These are phyloP conservation scores for Sisor rabdophorus DNA, from an alignment of 2,113 vertebrate genomes.

Conservation along the genomic window DNA sequence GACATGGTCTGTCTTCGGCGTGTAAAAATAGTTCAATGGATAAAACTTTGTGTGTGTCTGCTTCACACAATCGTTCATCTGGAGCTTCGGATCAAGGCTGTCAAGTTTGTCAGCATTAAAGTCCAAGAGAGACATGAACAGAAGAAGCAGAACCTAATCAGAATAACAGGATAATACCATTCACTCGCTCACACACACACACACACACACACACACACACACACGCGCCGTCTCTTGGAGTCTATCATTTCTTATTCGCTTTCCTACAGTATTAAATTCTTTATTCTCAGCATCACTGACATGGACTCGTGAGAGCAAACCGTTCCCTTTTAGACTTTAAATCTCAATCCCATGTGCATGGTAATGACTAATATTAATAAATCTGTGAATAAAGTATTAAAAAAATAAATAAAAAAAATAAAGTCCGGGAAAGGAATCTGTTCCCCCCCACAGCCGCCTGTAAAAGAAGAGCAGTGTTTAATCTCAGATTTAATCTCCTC, in stretches of 20 bases:
- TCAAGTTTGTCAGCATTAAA: constrained; percentile 40
- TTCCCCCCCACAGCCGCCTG: neutral
- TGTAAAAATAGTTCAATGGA: constrained; percentile 41
- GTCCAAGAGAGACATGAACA: constrained; percentile 24
- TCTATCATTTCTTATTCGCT: constrained; percentile 9
- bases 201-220: constrained; percentile 11
- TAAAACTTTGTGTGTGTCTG: constrained; percentile 36
- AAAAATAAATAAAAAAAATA: too few species aligned
- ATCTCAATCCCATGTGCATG: constrained; percentile 10
- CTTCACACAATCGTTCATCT: constrained; percentile 26
- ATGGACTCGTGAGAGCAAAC: constrained; percentile 9
- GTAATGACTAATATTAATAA: neutral
- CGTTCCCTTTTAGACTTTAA: neutral
- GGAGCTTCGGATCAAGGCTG: constrained; percentile 38
- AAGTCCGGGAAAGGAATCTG: neutral
- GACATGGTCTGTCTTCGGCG: constrained; percentile 42
- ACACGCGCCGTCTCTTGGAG: neutral
- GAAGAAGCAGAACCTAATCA: constrained; percentile 31
- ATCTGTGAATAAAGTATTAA: neutral
- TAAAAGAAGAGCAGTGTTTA: neutral
- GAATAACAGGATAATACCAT: constrained; percentile 42
- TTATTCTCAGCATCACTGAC: constrained; percentile 19
- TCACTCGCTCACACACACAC: constrained; percentile 33
- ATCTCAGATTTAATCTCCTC: neutral
- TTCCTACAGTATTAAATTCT: constrained; percentile 11